Evolutionary conservation across 2,888 invertebrate species (phyloP), one percentile per base, ranked within the genome.

Genomic region (Nephrocerus scutellatus): DNA sequence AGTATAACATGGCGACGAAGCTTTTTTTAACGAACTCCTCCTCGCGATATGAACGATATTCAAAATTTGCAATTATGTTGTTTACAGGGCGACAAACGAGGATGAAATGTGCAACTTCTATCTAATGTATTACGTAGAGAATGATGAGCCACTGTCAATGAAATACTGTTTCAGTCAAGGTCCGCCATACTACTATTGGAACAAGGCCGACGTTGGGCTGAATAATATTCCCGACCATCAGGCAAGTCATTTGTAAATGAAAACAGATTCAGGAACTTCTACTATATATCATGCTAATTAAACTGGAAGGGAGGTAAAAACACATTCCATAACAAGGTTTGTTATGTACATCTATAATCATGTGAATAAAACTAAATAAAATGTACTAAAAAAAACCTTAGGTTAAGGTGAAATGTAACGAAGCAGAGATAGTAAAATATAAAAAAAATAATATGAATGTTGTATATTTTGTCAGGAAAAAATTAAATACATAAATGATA

Each of bases 81-180:
- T 41, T 57, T 60, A 35, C 66, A 84, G 87, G 0, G 74, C 82
- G 2, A 91, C 91, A 18, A 87, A 85, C 60, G 75, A 80, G 10
- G 88, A 92, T 54, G 92, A 93, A 69, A 93, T 93, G 92, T 93
- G 92, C 71, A 93, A 92, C 68, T 91, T 92, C 68, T 93, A 93
- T 67, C 65, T 93, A 2, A 89, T 92, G 88, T 92, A 92, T 66
- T 92, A 87, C 72, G 87, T 90, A 0, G 79, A 88, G 36, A 75
- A 82, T 35, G 78, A 75, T 10, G 74, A 78, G 3, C 87, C 89
- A 0, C 66, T 91, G 4, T 67, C 79, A 0, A 80, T 78, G 67
- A 85, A 87, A 63, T 86, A 86, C 58, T 91, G 87, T 63, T 90
- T 90, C 62, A 79, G 82, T 5, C 66, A 71, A 36, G 95, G 95